Base-by-base conservation (phyloP, 1,140 invertebrate genomes). In the Zaprionus ghesquierei region DNA sequence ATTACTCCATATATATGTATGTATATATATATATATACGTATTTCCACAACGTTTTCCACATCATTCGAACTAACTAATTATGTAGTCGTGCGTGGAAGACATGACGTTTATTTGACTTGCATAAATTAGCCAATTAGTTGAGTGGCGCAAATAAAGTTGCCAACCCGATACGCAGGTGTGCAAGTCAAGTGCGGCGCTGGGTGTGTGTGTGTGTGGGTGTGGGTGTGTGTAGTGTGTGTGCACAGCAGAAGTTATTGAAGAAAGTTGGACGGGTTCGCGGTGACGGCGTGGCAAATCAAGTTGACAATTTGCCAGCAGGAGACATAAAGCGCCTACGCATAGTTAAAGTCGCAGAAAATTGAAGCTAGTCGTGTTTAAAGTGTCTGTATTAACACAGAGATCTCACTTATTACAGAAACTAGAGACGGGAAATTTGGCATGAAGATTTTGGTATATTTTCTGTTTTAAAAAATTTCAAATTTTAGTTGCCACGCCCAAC, bases 41-140 rank as follows among this genome's bases (percentile, higher is more conserved):
- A 55, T 49, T 41, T 56, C 25, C 25, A 46, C 35, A 53, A 29
- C 62, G 61, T 79, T 75, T 75, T 31, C 79, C 70, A 22, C 31
- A 59, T 54, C 59, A 49, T 69, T 61, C 29, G 59, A 50, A 75
- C 71, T 64, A 79, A 79, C 79, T 86, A 86, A 86, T 87, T 87
- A n/a, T n/a, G 23, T 25, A 13, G 22, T 8, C 33, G 81, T 86
- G 73, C 87, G 82, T n/a, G n/a, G n/a, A 76, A 79, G 82, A 86
- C 82, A 73, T 87, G 82, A 74, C 82, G 87, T 87, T 86, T 82
- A 86, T 86, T 86, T 86, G 82, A 76, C 72, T 79, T 86, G 82
- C 82, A 86, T 86, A 86, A 87, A 87, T 86, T 86, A 86, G 75
- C 64, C 82, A 86, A 86, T 86, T 86, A 86, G 82, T 87, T 69